These are phyloP conservation scores for Gallinago stenura DNA, from an alignment of 2,797 vertebrate genomes.

Conservation along the genomic window DNA sequence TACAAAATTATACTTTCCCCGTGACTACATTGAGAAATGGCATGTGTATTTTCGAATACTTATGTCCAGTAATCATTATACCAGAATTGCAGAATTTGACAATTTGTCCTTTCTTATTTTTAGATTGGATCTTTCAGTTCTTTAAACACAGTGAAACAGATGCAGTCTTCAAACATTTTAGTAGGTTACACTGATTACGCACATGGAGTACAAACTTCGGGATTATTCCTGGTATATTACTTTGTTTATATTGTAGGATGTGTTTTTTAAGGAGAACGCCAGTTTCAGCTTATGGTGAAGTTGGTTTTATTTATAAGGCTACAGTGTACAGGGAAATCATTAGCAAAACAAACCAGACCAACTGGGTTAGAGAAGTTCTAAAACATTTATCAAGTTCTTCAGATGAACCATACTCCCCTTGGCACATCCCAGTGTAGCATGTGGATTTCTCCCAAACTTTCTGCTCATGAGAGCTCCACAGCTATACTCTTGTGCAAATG, in stretches of 20 bases:
- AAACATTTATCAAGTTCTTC: conserved; percentile 40
- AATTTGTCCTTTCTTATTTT: neutral
- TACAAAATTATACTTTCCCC: neutral
- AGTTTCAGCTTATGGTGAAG: neutral
- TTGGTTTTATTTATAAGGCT: conserved; percentile 47
- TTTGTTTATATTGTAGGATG: neutral
- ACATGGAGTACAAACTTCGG: neutral
- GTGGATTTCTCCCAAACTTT: neutral
- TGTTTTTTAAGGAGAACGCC: neutral
- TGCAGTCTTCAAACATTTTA: neutral
- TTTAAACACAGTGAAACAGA: neutral
- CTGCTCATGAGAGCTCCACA: neutral
- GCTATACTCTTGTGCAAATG: neutral
- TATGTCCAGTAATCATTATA: neutral
- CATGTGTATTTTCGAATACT: neutral
- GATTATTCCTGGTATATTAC: neutral
- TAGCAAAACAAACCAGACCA: conserved; percentile 42
- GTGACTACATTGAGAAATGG: neutral
- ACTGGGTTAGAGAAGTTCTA: neutral
- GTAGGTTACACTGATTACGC: neutral
- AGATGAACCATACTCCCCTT: neutral
- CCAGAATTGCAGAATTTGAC: neutral
- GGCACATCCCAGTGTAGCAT: neutral
- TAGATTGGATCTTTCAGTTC: neutral
- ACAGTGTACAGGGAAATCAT: conserved; percentile 17